phyloP scores from a whole-genome alignment of 2,797 vertebrate genomes.

The Meriones psammophilus region DNA sequence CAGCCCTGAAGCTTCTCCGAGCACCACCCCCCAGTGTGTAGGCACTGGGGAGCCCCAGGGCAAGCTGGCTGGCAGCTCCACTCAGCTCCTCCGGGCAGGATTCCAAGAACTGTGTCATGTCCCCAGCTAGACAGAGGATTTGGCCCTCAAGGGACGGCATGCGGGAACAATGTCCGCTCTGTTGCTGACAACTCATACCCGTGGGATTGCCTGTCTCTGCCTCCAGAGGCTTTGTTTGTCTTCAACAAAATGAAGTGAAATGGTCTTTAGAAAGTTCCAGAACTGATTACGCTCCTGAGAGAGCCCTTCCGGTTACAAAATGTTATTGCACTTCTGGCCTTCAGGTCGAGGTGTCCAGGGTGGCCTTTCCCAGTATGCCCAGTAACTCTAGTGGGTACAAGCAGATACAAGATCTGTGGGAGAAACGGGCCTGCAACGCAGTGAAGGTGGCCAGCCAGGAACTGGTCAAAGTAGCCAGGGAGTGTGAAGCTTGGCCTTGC shows the following conservation, averaged over 20 bases:
- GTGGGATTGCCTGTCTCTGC: not conserved
- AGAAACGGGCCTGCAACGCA: not conserved
- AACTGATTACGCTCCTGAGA: not conserved
- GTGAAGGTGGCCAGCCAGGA: not conserved
- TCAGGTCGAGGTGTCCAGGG: not conserved
- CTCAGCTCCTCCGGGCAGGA: not conserved
- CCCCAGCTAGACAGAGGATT: not conserved
- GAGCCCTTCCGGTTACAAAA: not conserved
- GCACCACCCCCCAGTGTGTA: fast-evolving
- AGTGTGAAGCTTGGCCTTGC: fast-evolving
- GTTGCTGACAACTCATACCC: not conserved
- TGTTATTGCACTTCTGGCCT: not conserved
- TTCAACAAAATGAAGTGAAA: slow-evolving; percentile 14
- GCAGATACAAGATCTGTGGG: not conserved
- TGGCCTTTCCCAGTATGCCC: not conserved
- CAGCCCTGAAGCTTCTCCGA: fast-evolving
- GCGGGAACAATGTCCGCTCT: not conserved
- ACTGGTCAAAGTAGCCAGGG: not conserved
- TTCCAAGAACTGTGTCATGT: not conserved
- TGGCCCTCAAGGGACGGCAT: not conserved
- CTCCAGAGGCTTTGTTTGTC: slow-evolving; percentile 36
- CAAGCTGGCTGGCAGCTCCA: not conserved
- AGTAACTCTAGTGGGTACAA: not conserved
- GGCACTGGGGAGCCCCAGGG: not conserved
- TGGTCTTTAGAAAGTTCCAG: slow-evolving; percentile 50